Base-by-base conservation (phyloP, 2,113 vertebrate species). In the Ophiodon elongatus region DNA sequence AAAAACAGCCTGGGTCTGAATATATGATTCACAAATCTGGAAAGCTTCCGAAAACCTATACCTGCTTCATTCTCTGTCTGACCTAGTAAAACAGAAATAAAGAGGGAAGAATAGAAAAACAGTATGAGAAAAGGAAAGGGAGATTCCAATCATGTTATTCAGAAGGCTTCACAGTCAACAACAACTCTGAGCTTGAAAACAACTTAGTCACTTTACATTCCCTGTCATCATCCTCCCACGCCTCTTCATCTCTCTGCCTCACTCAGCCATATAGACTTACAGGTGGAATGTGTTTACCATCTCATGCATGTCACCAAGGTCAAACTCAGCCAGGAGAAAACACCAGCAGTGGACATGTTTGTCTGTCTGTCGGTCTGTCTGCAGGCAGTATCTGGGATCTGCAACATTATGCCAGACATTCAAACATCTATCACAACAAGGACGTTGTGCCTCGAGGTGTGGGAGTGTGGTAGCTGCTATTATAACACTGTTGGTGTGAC, bases 301-400 rank as follows among this genome's bases (percentile, higher is more conserved):
- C 4, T 21, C 54, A 73, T 90, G 54, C 63, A 64, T 71, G 80
- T 39, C 76, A 50, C 66, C 78, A 87, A 91, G 88, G 82, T 72
- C 83, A 59, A 15, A 74, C 70, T 67, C 69, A 73, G 59, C 31
- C 41, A 8, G 59, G 23, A 66, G 43, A 85, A 83, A 88, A 89
- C 83, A 85, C 1, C 63, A 80, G 52, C 68, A 15, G 27, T 10
- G 63, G 62, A 76, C 47, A 23, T 25, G 72, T 70, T 75, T 63
- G 39, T 78, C 54, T 72, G 81, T 35, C 56, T 63, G 21, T 5
- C n/a, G 17, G 37, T 59, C 68, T 73, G 73, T 71, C 17, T 75
- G 27, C 57, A 19, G 17, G 4, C 31, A 47, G 25, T 1, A 45
- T 76, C 78, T 52, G 50, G 39, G 35, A 50, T 79, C 56, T 52